phyloP scores from a whole-genome alignment of 2,888 invertebrate genomes.

The Cephus pulcher region DNA sequence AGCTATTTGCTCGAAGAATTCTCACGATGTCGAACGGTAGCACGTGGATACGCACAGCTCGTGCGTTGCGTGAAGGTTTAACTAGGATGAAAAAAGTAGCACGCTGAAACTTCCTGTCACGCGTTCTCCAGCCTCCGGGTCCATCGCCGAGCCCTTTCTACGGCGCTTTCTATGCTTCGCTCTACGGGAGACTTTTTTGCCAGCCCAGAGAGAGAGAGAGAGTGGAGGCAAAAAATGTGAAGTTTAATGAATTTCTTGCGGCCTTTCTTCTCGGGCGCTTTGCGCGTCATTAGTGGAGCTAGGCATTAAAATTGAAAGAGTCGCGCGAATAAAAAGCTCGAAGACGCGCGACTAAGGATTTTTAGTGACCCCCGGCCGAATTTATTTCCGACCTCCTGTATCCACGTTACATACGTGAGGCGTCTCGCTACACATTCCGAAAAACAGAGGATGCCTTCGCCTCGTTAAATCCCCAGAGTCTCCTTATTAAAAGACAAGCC shows the following conservation, averaged over 20 bases:
- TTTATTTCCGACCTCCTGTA: conserved; percentile 31
- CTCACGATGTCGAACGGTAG: not conserved
- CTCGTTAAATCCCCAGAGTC: not conserved
- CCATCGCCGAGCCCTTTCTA: not conserved
- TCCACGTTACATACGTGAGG: not conserved
- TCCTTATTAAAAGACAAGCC: not conserved
- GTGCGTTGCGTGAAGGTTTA: too few species aligned
- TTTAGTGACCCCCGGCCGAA: conserved; percentile 25
- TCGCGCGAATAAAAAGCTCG: conserved; percentile 10
- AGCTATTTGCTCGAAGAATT: not conserved
- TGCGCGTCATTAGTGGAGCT: conserved; percentile 39
- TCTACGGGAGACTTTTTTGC: not conserved
- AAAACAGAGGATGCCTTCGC: not conserved
- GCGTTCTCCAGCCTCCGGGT: not conserved
- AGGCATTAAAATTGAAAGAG: conserved; percentile 36
- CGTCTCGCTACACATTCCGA: not conserved
- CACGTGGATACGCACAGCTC: not conserved
- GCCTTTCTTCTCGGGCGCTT: not conserved
- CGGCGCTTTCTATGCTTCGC: not conserved
- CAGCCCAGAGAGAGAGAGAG: not conserved
- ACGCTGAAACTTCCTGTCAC: not conserved
- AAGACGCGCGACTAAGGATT: conserved; percentile 5
- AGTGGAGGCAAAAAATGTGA: not conserved
- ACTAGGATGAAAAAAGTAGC: not conserved
- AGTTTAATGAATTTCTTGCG: conserved; percentile 41